Evolutionary conservation across 2,888 invertebrate species (phyloP), one percentile per base, ranked within the genome.

Genomic region (Erannis defoliaria): DNA sequence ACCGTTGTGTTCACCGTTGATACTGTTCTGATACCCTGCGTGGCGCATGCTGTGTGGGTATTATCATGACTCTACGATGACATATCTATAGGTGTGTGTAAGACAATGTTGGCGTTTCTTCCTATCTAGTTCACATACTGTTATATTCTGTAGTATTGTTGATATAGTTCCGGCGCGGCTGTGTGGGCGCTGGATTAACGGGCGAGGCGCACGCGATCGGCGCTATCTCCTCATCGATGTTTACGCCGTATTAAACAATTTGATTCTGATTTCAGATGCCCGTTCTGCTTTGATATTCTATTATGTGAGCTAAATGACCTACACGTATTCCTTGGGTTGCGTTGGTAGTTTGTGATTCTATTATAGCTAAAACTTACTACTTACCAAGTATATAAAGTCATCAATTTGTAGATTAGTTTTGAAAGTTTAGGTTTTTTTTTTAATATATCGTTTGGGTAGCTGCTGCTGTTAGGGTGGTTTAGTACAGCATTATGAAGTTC

Each of bases 161-260:
- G 49, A 54, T 58, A 54, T 37, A 43, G 50, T 33, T 23, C 38
- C 64, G 61, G 55, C 58, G 43, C 40, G 57, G 54, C 49, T 71
- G 67, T 51, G 55, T 69, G 72, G 73, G 74, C 74, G 68, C 60
- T 73, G 88, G 86, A 89, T 89, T 89, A 90, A 90, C 88, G 85
- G 86, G 75, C 75, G 51, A 72, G 66, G 69, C 74, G 69, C 90
- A 90, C 89, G 90, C 90, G 80, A 90, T 72, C 78, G 66, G 64
- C 73, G 74, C 84, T 89, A 89, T 89, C 89, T 85, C 81, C 82
- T 73, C 82, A 88, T 89, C 89, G 87, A 85, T 85, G 86, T 90
- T 88, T 86, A 89, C 84, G 89, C 84, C 81, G 79, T 88, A 90
- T 89, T 88, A 89, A 87, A 89, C 90, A 86, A 86, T 90, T 88